phyloP scores from a whole-genome alignment of 2,113 vertebrate genomes.

The Malurus elegans region DNA sequence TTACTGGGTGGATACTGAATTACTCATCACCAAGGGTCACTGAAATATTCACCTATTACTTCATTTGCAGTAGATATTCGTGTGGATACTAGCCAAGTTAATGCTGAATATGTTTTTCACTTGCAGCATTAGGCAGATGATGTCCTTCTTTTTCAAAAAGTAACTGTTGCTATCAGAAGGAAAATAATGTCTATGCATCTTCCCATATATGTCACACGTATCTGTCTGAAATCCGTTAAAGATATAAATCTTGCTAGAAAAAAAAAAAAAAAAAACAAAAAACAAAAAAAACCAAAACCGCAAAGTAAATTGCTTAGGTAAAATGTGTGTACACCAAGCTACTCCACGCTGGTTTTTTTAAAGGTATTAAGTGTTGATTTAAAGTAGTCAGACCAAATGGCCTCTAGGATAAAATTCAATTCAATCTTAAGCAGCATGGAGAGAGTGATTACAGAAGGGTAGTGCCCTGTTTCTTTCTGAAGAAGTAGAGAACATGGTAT shows the following conservation, averaged over 20 bases:
- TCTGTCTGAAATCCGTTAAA: background rate
- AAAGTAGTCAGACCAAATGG: background rate
- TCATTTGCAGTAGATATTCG: constrained; percentile 18
- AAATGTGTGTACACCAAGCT: background rate
- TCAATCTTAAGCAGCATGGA: background rate
- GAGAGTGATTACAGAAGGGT: background rate
- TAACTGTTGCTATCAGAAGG: background rate
- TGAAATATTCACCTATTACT: constrained; percentile 39
- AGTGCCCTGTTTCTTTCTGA: background rate
- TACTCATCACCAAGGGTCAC: constrained; percentile 35
- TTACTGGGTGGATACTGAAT: constrained; percentile 50
- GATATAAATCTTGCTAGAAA: background rate
- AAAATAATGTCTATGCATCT: background rate
- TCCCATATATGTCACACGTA: background rate
- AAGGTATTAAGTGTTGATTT: background rate
- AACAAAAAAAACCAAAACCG: background rate
- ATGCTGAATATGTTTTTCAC: background rate
- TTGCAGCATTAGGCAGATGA: background rate
- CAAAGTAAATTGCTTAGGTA: background rate
- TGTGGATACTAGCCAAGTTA: background rate
- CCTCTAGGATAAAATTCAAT: background rate
- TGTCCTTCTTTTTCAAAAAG: background rate
- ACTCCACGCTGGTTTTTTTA: background rate
- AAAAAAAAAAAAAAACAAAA: no score
- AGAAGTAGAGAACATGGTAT: background rate